phyloP scores from a whole-genome alignment of 2,888 invertebrate species.

The Sinhomidia bicolor region DNA sequence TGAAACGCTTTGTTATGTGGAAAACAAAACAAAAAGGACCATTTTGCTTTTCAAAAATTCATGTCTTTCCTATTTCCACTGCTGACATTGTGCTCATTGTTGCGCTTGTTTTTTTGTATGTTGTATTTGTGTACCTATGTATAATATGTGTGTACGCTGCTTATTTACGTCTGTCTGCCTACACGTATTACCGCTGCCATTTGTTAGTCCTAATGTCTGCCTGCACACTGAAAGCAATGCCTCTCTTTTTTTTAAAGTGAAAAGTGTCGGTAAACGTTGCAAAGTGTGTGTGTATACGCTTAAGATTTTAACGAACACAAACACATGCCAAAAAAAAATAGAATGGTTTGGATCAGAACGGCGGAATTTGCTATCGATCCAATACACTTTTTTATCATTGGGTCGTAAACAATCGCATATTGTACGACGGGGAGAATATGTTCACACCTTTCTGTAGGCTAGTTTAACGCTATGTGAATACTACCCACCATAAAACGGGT shows the following conservation, averaged over 20 bases:
- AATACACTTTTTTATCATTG: background rate
- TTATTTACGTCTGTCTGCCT: background rate
- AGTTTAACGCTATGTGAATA: slow-evolving; percentile 12
- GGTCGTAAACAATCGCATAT: slow-evolving; percentile 18
- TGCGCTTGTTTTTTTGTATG: background rate
- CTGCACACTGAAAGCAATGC: background rate
- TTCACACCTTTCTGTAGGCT: slow-evolving; percentile 22
- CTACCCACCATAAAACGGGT: slow-evolving; percentile 23
- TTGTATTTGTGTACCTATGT: background rate
- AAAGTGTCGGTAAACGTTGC: background rate
- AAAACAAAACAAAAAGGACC: background rate
- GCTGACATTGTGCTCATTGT: background rate
- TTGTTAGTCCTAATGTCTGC: background rate
- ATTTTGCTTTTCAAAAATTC: slow-evolving; percentile 32
- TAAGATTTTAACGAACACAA: background rate
- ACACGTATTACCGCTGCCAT: background rate
- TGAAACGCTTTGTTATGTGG: background rate
- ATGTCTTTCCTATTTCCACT: background rate
- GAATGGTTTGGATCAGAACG: background rate
- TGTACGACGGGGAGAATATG: background rate
- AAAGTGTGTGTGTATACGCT: background rate
- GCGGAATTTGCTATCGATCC: background rate
- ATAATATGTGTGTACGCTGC: background rate
- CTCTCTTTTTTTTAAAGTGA: background rate
- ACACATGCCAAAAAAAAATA: background rate